Conservation (phyloP, 2,113 vertebrate species). For the Ammodytes dubius region DNA sequence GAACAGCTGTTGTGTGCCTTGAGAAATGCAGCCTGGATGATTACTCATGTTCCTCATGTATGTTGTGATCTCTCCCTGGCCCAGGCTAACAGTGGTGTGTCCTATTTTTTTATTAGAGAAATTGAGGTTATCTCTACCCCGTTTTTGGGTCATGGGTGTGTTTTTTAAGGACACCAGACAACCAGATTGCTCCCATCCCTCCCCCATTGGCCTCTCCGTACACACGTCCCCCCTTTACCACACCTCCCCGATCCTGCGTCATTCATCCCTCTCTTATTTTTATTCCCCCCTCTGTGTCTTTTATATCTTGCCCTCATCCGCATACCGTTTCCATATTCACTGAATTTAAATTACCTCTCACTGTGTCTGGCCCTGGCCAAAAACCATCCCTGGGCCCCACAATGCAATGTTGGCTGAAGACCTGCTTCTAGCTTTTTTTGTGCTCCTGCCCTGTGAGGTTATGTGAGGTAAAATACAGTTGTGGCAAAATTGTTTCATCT, state of each 20-base stretch:
- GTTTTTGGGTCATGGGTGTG: conserved; percentile 21
- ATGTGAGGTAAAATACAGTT: conserved; percentile 42
- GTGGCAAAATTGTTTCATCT: neutral
- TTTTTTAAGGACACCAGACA: conserved; percentile 66
- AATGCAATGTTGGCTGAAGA: conserved; percentile 26
- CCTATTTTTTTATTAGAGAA: conserved; percentile 25
- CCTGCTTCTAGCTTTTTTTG: neutral
- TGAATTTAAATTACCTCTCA: conserved; percentile 18
- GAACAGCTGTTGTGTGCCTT: neutral
- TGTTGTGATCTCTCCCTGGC: neutral
- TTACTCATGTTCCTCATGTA: neutral
- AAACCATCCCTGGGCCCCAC: conserved; percentile 25
- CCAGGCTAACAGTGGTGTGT: conserved; percentile 1
- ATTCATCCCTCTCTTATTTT: conserved; percentile 24
- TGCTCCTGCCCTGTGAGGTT: conserved; percentile 21
- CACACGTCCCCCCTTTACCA: conserved; percentile 17
- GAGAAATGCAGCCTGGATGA: too few relatives aligned
- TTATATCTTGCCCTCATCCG: conserved; percentile 36
- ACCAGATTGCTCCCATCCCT: conserved; percentile 38
- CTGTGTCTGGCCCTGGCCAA: neutral
- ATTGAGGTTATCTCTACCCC: conserved; percentile 44
- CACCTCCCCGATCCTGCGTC: conserved; percentile 2
- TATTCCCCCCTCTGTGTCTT: neutral
- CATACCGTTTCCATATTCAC: conserved; percentile 30
- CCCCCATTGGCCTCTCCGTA: neutral